Evolutionary conservation across 30 jellyfish, hydroid and myxozoan species (phyloP).

Genomic region (Mastigias papua): DNA sequence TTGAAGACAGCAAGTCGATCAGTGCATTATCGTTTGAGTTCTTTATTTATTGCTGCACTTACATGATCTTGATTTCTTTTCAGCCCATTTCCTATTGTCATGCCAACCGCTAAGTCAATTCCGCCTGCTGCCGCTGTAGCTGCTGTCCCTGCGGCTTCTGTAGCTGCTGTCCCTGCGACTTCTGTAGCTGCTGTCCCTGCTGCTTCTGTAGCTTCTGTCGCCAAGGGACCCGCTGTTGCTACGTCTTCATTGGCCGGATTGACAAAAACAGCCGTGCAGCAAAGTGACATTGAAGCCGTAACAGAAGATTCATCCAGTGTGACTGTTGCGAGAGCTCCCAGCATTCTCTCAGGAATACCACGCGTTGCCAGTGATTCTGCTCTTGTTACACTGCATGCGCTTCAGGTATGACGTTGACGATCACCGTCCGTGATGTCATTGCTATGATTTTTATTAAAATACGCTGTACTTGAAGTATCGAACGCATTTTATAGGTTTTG

Average conservation of each 20-base stretch:
- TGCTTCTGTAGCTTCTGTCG: not conserved
- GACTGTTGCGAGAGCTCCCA: not conserved
- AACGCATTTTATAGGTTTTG: not conserved
- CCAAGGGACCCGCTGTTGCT: not conserved
- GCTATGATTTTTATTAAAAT: not conserved
- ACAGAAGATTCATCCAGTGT: not conserved
- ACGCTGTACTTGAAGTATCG: not conserved
- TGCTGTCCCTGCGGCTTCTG: not conserved
- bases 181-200: constrained; percentile 3
- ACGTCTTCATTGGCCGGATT: not conserved
- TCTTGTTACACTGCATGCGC: constrained; percentile 9
- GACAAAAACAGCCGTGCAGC: not conserved
- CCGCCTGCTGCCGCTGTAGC: not conserved
- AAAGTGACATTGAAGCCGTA: not conserved
- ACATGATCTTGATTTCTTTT: not conserved
- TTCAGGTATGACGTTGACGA: constrained; percentile 9
- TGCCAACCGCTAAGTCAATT: not conserved
- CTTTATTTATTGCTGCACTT: too few relatives aligned
- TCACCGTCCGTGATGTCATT: not conserved
- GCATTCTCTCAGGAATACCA: not conserved
- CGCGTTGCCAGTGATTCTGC: constrained; percentile 38
- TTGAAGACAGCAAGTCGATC: too few relatives aligned
- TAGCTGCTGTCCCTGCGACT: not conserved
- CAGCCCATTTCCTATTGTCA: constrained; percentile 41
- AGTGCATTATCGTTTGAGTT: too few relatives aligned